A percentile compares a stretch with the other conserved stretches of the same genome.
Evolutionary conservation across 2,113 vertebrate species (phyloP).

Genomic region (Tachycineta bicolor): DNA sequence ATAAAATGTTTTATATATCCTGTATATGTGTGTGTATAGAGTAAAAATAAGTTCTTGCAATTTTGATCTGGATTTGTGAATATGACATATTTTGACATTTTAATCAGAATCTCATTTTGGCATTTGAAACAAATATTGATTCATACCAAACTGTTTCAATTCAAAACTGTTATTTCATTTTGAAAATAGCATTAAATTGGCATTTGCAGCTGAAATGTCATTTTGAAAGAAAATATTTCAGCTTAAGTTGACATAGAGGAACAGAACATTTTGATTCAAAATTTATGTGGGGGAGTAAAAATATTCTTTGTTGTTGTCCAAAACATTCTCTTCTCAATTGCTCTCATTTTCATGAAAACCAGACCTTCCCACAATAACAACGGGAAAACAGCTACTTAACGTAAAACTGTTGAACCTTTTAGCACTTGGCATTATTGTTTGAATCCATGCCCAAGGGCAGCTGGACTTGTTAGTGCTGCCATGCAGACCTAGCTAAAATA

Average conservation of each 20-base stretch:
- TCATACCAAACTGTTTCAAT: slow-evolving; percentile 21
- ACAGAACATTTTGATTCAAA: slow-evolving; percentile 27
- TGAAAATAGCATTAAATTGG: slow-evolving; percentile 25
- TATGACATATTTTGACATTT: slow-evolving; percentile 53
- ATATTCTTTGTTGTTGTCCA: background rate
- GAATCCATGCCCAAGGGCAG: background rate
- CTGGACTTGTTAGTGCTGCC: background rate
- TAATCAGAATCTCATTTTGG: slow-evolving; percentile 32
- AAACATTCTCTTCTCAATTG: background rate
- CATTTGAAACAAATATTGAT: slow-evolving; percentile 61
- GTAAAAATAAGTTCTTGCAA: background rate
- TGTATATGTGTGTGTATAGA: background rate
- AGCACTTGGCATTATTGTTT: background rate
- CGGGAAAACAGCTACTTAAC: background rate
- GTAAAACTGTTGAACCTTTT: background rate
- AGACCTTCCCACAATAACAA: background rate
- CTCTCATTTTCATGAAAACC: background rate
- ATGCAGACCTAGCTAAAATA: background rate
- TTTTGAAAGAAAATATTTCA: slow-evolving; percentile 24
- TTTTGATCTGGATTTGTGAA: background rate
- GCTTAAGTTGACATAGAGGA: background rate
- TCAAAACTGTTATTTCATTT: slow-evolving; percentile 19
- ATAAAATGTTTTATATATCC: background rate
- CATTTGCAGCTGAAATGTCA: slow-evolving; percentile 47
- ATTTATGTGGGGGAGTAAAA: background rate